phyloP scores from a whole-genome alignment of 2,113 vertebrate species.

The Nesogale talazaci region DNA sequence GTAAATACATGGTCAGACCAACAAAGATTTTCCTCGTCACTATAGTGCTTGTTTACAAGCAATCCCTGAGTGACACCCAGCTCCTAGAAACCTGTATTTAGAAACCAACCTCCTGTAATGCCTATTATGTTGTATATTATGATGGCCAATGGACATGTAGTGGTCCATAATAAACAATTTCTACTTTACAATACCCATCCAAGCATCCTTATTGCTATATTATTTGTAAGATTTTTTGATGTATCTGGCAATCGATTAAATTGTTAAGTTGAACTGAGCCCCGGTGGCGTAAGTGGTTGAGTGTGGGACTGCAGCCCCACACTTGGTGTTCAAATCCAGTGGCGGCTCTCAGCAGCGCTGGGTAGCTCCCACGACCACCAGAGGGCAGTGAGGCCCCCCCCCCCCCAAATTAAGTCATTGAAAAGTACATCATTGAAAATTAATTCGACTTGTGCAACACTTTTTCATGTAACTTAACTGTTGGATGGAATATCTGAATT shows the following conservation, averaged over 20 bases:
- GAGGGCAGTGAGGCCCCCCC: too few relatives aligned
- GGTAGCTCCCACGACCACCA: too few relatives aligned
- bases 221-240: background rate
- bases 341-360: too few relatives aligned
- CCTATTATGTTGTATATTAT: background rate
- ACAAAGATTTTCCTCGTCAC: constrained; percentile 15
- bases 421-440: background rate
- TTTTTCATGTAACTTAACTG: too few relatives aligned
- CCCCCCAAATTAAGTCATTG: too few relatives aligned
- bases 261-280: too few relatives aligned
- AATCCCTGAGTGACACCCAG: background rate
- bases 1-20: constrained; percentile 31
- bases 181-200: background rate
- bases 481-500: too few relatives aligned
- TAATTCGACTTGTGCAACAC: too few relatives aligned
- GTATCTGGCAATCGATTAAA: background rate
- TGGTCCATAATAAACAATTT: background rate
- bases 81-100: background rate
- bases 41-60: background rate
- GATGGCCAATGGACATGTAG: background rate
- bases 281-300: too few relatives aligned
- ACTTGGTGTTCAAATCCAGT: too few relatives aligned
- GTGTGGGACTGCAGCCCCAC: too few relatives aligned
- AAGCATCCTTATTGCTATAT: background rate
- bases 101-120: background rate